Evolutionary conservation across 2,888 invertebrate genomes (phyloP), one percentile per base, ranked within the genome.

Genomic region (Antitype chi): DNA sequence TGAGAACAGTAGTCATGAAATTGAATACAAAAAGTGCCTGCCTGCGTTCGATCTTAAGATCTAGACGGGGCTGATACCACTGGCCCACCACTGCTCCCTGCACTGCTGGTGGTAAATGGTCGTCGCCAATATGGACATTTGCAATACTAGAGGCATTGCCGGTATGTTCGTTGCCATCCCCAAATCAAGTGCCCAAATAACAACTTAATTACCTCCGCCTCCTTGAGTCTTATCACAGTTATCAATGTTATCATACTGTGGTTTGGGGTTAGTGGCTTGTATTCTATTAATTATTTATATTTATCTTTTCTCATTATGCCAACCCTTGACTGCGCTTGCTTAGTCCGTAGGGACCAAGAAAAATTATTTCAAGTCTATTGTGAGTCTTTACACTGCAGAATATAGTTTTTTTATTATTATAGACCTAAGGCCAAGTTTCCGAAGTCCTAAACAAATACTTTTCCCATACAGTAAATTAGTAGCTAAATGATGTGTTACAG

Each of bases 401-500:
- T 62, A 23, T n/a, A 20, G 62, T 28, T 32, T n/a, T 15, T 62
- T 72, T 28, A 53, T 72, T 28, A 53, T 73, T 43, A 28, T 6
- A 43, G 49, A 66, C 0, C 1, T 53, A 57, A 60, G 32, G 59
- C 17, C 32, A 57, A 38, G 32, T 43, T 70, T 67, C 53, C 28
- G 17, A 72, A 76, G 53, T 53, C 25, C 13, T 60, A 55, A 64
- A 67, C 52, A 13, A 67, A 67, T 57, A 52, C 43, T 63, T 38
- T 63, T n/a, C 28, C 25, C 9, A 68, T 68, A 71, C 49, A 55
- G 20, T 72, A 69, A 69, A 63, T 82, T 43, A 63, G 53, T 25
- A 32, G 70, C 32, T 53, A 60, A 75, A 70, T 59, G 13, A 76
- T 74, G 64, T 59, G 64, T 77, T 80, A 67, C 81, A 73, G 28